These are phyloP conservation scores for Palythoa caribaeorum DNA, from an alignment of 92 coral and sea anemone species.

Conservation along the genomic window DNA sequence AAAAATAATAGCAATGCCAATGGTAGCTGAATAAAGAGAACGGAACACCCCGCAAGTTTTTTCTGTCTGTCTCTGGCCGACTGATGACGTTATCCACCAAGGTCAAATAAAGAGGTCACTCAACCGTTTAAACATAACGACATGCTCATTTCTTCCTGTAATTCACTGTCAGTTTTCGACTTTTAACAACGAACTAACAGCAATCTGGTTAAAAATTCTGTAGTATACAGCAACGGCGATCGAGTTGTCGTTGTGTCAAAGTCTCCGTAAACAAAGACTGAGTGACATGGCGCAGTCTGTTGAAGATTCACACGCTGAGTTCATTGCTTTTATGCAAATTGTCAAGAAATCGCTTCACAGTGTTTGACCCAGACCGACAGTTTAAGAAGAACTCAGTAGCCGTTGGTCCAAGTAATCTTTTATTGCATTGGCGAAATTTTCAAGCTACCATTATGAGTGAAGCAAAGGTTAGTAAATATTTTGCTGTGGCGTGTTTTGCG, in stretches of 20 bases:
- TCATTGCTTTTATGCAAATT: constrained; percentile 39
- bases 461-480: constrained; percentile 26
- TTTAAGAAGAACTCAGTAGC: neutral
- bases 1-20: neutral
- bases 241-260: neutral
- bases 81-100: constrained; percentile 29
- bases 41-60: no score
- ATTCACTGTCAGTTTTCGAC: neutral
- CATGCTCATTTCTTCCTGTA: constrained; percentile 17
- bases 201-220: neutral
- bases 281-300: constrained; percentile 21
- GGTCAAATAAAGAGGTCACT: constrained; percentile 34
- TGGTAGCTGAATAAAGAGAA: neutral
- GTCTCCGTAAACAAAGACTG: neutral
- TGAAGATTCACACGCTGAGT: constrained; percentile 19
- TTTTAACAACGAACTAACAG: neutral
- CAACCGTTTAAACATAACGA: neutral
- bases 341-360: constrained; percentile 30
- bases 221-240: neutral
- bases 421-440: neutral
- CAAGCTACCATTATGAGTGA: constrained; percentile 33
- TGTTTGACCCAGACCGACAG: constrained; percentile 26
- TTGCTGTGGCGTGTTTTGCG: neutral
- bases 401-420: neutral
- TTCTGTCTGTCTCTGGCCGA: neutral